Percentiles rank a stretch among this genome's conserved stretches.
phyloP scores from a whole-genome alignment of 2,113 vertebrate species.

The Gallinago jamesoni region DNA sequence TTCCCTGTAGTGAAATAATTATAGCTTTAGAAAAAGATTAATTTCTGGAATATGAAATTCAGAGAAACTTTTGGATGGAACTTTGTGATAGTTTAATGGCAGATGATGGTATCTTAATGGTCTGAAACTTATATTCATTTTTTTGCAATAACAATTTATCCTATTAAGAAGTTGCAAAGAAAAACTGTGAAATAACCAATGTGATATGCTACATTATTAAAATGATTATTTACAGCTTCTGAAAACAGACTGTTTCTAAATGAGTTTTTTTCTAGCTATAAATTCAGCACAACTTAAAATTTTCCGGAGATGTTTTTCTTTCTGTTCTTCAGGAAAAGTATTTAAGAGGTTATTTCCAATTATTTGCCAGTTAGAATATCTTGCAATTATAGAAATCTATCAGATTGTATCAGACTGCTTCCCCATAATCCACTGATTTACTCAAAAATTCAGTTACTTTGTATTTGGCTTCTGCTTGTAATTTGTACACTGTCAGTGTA shows the following conservation, averaged over 20 bases:
- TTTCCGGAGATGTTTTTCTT: background rate
- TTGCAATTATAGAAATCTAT: background rate
- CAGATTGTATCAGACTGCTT: background rate
- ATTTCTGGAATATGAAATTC: background rate
- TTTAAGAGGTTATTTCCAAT: background rate
- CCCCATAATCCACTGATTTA: background rate
- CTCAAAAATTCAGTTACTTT: background rate
- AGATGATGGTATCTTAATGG: background rate
- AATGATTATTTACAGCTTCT: background rate
- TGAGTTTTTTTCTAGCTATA: background rate
- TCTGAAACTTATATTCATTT: background rate
- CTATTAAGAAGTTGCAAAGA: background rate
- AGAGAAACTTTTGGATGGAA: background rate
- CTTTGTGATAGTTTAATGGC: background rate
- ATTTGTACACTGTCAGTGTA: background rate
- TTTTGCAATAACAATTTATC: background rate
- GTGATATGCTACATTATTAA: background rate
- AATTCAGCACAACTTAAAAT: background rate
- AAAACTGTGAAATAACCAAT: background rate
- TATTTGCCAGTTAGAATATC: background rate
- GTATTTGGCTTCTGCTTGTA: background rate
- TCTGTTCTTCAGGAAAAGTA: background rate
- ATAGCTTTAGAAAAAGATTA: background rate
- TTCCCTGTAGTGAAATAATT: background rate
- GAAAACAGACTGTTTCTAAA: background rate